Percentiles rank a stretch among this genome's conserved stretches.
Conservation (phyloP, 2,888 invertebrate species). For the Agonopterix alstromeriana region DNA sequence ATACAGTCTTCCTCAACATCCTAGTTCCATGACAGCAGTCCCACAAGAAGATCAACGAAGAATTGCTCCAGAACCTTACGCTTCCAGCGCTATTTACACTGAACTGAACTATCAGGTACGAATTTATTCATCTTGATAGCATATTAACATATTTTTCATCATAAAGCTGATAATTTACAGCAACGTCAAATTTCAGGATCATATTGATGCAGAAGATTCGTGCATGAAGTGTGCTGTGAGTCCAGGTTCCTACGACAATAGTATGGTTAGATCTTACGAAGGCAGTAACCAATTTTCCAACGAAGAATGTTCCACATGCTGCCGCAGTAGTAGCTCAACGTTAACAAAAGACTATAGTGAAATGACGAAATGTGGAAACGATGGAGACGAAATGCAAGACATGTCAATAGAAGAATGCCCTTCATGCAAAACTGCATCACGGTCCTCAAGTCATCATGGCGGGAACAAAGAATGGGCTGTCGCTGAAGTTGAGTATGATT, state of each 20-base stretch:
- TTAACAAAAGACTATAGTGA: conserved; percentile 69
- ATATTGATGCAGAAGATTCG: conserved; percentile 71
- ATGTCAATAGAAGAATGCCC: conserved; percentile 67
- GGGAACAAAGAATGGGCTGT: conserved; percentile 65
- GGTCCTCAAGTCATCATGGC: conserved; percentile 65
- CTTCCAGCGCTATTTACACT: conserved; percentile 82
- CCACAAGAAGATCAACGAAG: conserved; percentile 52
- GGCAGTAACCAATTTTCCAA: conserved; percentile 69
- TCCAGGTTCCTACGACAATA: conserved; percentile 74
- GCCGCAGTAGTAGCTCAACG: conserved; percentile 64
- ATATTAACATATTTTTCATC: too few relatives aligned
- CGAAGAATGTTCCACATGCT: conserved; percentile 69
- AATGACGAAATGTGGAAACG: conserved; percentile 71
- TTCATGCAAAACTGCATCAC: conserved; percentile 64
- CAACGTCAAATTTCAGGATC: conserved; percentile 41
- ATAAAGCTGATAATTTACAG: too few relatives aligned
- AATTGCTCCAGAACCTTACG: conserved; percentile 81
- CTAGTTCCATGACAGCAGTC: conserved; percentile 47
- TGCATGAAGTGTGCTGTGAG: conserved; percentile 74
- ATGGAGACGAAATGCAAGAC: conserved; percentile 53
- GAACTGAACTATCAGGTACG: conserved; percentile 63
- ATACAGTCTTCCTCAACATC: conserved; percentile 66
- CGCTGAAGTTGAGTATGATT: conserved; percentile 67
- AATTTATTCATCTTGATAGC: neutral
- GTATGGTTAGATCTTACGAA: conserved; percentile 62